Evolutionary conservation across 1,140 invertebrate species (phyloP), one percentile per base, ranked within the genome.

Genomic region (Ptiloglossa arizonensis): DNA sequence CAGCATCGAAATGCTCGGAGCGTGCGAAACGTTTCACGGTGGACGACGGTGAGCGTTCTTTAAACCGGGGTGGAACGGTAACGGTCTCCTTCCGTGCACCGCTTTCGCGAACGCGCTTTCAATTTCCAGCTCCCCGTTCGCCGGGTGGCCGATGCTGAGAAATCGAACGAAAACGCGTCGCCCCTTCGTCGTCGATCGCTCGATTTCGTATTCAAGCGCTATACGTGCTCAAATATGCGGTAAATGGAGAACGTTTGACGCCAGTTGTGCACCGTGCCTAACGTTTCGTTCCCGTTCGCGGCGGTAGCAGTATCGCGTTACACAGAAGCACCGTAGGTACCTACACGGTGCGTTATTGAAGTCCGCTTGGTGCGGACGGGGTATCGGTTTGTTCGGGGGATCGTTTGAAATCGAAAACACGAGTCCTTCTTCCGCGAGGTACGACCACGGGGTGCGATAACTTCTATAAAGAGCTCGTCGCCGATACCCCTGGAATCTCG

Each of bases 231-330:
- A 38, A 62, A 24, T 35, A 5, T 11, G 59, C 11, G 27, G 54
- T 29, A 57, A 29, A 57, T 32, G 22, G 9, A 2, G 2, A 15
- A 19, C 22, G 15, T 24, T 32, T 17, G 27, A 57, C 54, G 54
- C 4, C 11, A 41, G 13, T 24, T 15, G 27, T n/a, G 17, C 59
- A n/a, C 13, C 9, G 11, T 0, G 59, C 57, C 27, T 35, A 50
- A 50, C 29, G 22, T 72, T 41, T 38, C 57, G 15, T 27, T 19
- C 35, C 59, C 41, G 44, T 52, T 64, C 11, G 22, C 29, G 9
- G 41, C 46, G n/a, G 22, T 64, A n/a, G 32, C 13, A 46, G 52
- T 76, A 74, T 79, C 27, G 41, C 52, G 38, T 73, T 79, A 67
- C 77, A 27, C 17, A 48, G 59, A 66, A 73, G 70, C 77, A 50